Base-by-base conservation (phyloP, 2,113 vertebrate genomes). In the Cynocephalus volans region DNA sequence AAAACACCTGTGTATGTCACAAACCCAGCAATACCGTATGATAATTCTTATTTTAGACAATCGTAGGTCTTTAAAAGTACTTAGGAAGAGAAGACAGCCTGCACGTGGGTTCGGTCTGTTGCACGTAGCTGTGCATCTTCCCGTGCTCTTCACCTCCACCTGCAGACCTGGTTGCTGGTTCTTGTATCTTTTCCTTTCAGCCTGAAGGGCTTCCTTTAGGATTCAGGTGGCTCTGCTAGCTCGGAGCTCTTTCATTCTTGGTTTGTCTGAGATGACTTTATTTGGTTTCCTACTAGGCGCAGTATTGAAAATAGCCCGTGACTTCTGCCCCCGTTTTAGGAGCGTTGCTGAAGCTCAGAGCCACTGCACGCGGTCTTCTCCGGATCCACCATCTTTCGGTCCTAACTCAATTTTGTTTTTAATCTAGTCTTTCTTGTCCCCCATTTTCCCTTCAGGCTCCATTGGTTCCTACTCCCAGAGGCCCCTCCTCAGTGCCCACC, bases 311-410 rank as follows among this genome's bases (percentile, higher is more conserved):
- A 28, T n/a, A 94, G 14, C n/a, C 0, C 36, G 15, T 45, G 31
- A 9, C 2, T 33, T 21, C 45, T 19, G 41, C 5, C n/a, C 56
- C 36, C 0, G 0, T 12, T 26, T 60, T 26, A n/a, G 33, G 50
- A 64, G 17, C 19, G n/a, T 24, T 50, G 17, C 45, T 12, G 21
- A 26, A 85, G 5, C 3, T 2, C 3, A 6, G 77, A 48, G 8
- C 10, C 2, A 6, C 15, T 14, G 0, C 10, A 1, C 9, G 12
- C 14, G 1, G 26, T 14, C 4, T 19, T 45, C 41, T 62, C 58
- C 23, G 19, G 41, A n/a, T 36, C 58, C 85, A 36, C 12, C 0
- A 5, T 24, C 33, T 17, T 31, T 72, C 15, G 36, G 2, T 48
- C 17, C 3, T 3, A 36, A 58, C 41, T 11, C 5, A 36, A 36